These are phyloP conservation scores for Platorchestia sp. DNA, from an alignment of 1,140 invertebrate species.

Conservation along the genomic window DNA sequence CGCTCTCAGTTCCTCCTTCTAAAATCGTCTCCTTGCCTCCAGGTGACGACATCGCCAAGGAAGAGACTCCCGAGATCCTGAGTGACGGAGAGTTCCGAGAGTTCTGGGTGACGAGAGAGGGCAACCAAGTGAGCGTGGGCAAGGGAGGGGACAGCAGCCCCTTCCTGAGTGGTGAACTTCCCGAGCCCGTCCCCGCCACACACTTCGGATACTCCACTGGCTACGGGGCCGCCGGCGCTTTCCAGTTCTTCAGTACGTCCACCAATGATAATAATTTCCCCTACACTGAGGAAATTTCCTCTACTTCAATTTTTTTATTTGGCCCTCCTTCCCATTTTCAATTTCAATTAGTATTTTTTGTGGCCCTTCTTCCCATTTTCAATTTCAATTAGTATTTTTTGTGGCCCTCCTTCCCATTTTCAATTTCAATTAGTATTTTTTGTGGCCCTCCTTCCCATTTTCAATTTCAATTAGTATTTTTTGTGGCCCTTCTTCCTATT, in stretches of 20 bases:
- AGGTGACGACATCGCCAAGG: constrained; percentile 66
- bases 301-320: not conserved
- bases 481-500: not conserved
- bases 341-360: not conserved
- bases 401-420: not conserved
- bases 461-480: not conserved
- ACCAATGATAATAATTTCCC: no score
- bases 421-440: not conserved
- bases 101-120: constrained; percentile 85
- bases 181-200: constrained; percentile 78
- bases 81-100: constrained; percentile 76
- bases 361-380: not conserved
- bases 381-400: not conserved
- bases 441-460: not conserved
- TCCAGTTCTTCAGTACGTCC: constrained; percentile 78
- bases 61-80: constrained; percentile 67
- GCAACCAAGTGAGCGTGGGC: constrained; percentile 72
- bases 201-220: constrained; percentile 86
- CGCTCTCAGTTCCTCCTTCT: no score
- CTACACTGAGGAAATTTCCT: no score
- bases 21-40: not conserved
- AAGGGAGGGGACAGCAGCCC: constrained; percentile 60
- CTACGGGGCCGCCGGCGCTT: constrained; percentile 85
- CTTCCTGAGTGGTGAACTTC: constrained; percentile 71
- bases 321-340: not conserved